Conservation (phyloP, 2,888 invertebrate genomes). For the Epiblema foenella region DNA sequence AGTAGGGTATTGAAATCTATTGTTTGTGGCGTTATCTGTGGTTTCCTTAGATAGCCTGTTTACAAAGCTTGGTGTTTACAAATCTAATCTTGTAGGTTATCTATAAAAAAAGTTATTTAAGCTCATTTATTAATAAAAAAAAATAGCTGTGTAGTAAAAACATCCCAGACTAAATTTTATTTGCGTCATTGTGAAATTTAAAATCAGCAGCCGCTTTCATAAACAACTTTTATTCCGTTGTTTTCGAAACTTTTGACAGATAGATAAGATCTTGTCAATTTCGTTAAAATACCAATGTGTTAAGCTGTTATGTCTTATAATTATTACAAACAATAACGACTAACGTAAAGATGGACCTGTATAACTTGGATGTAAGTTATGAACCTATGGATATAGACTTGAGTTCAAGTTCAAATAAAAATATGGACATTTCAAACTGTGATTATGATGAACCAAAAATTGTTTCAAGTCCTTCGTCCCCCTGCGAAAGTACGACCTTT, state of each 20-base stretch:
- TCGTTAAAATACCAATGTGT: constrained; percentile 6
- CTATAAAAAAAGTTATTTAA: neutral
- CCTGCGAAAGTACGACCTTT: constrained; percentile 7
- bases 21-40: constrained; percentile 8
- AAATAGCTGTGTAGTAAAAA: neutral
- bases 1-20: neutral
- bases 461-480: constrained; percentile 22
- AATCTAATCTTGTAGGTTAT: neutral
- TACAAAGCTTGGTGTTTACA: constrained; percentile 1
- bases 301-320: neutral
- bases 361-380: constrained; percentile 56
- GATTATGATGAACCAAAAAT: constrained; percentile 46
- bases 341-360: constrained; percentile 25
- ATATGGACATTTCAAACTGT: constrained; percentile 67
- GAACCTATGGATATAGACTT: constrained; percentile 79
- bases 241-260: constrained; percentile 40
- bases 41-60: neutral
- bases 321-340: too few species aligned
- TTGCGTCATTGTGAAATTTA: neutral
- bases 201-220: neutral
- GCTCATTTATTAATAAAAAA: too few species aligned
- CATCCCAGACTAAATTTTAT: neutral
- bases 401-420: constrained; percentile 64
- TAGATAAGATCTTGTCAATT: constrained; percentile 6
- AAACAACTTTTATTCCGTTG: constrained; percentile 29